Evolutionary conservation across 2,888 invertebrate genomes (phyloP), one percentile per base, ranked within the genome.

Genomic region (Spatulosminthurus flaviceps): DNA sequence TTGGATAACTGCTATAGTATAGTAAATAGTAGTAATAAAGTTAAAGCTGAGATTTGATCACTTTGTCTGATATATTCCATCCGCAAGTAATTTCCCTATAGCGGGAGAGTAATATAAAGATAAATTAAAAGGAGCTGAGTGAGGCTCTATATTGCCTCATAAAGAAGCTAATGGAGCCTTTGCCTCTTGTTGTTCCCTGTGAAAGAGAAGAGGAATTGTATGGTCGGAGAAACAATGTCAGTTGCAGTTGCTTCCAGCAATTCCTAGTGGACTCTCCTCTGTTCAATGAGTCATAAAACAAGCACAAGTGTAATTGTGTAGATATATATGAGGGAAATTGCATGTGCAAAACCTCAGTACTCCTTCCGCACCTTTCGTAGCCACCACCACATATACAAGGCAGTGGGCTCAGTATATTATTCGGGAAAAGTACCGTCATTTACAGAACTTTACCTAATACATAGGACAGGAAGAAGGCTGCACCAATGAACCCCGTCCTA

Each of bases 261-360:
- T n/a, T 22, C 26, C 26, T 28, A 73, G 60, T 73, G 73, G 73
- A 73, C 73, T 60, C 73, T 51, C 60, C 73, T n/a, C n/a, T 51
- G 60, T 28, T 73, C 73, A 73, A 73, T 73, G 73, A 73, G 26
- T 73, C 73, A 73, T 73, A 73, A 73, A 73, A 29, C 29, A 51
- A 60, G 26, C 28, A 60, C n/a, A 73, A 73, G 73, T 51, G 73
- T 60, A 60, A 70, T 70, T 41, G 22, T n/a, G n/a, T 67, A 16
- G 51, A 51, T 41, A 29, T 70, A 70, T 73, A 60, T 26, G n/a
- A n/a, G n/a, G 28, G 73, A 73, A 73, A 73, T 60, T 43, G 28
- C 72, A 51, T 72, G 72, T 73, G 73, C 24, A 51, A 73, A 43
- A 43, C 43, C 41, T 51, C 72, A 73, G 73, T 73, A 29, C 28